Evolutionary conservation across 2,888 invertebrate genomes (phyloP).

Genomic region (Folsomia manolachei): DNA sequence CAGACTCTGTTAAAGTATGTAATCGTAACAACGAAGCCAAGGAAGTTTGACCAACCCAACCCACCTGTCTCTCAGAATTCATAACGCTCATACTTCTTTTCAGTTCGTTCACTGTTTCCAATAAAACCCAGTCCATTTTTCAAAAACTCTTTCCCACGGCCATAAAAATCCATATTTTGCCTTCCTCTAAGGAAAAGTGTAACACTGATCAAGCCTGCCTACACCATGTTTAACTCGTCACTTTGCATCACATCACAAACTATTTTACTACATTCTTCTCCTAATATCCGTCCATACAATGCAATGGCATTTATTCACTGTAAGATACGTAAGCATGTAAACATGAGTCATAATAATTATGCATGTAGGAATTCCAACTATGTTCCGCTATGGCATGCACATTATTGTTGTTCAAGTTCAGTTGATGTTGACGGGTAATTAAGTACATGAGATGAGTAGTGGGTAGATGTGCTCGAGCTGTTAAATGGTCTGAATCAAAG

Average conservation of each 20-base stretch:
- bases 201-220: not conserved
- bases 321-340: not conserved
- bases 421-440: too few species aligned
- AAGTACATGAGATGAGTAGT: too few species aligned
- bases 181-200: conserved; percentile 40
- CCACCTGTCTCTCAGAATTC: conserved; percentile 49
- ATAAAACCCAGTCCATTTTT: conserved; percentile 26
- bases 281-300: not conserved
- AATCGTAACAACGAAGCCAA: not conserved
- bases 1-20: too few species aligned
- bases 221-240: not conserved
- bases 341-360: not conserved
- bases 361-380: not conserved
- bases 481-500: too few species aligned
- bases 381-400: too few species aligned
- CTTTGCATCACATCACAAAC: not conserved
- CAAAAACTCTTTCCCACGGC: conserved; percentile 46
- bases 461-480: too few species aligned
- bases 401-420: too few species aligned
- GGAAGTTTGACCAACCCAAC: conserved; percentile 25
- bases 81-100: conserved; percentile 38
- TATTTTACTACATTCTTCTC: not conserved
- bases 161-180: conserved; percentile 46
- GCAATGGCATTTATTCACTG: not conserved
- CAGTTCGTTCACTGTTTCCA: conserved; percentile 15